phyloP scores from a whole-genome alignment of 2,113 vertebrate species.

The Geococcyx californianus region DNA sequence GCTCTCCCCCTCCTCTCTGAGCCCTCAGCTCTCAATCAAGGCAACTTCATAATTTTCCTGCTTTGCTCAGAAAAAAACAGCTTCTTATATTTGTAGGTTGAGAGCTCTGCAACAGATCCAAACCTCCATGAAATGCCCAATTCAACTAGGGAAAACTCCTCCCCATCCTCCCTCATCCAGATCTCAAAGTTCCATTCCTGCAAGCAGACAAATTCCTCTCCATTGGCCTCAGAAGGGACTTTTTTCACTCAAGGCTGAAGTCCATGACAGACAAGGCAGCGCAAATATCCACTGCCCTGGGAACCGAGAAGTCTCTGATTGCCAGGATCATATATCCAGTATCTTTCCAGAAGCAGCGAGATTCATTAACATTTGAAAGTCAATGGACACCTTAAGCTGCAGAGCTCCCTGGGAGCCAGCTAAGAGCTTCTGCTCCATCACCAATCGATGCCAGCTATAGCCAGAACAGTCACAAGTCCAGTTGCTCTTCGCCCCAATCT shows the following conservation, averaged over 20 bases:
- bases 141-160: constrained; percentile 36
- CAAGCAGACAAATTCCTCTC: neutral
- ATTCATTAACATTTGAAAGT: neutral
- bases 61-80: constrained; percentile 21
- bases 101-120: constrained; percentile 19
- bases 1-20: neutral
- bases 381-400: neutral
- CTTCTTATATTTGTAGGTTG: constrained; percentile 33
- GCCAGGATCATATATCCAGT: neutral
- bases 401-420: neutral
- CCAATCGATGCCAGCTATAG: neutral
- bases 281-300: neutral
- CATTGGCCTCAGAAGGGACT: neutral
- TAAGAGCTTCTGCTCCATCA: neutral
- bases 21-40: neutral
- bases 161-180: neutral
- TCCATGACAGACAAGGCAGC: neutral
- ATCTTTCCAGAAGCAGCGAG: neutral
- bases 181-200: neutral
- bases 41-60: neutral
- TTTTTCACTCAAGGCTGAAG: neutral
- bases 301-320: neutral
- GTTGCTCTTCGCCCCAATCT: neutral
- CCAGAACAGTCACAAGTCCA: neutral
- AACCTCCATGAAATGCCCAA: constrained; percentile 26